These are phyloP conservation scores for Nesospiza acunhae DNA, from an alignment of 2,113 vertebrate species.

Conservation along the genomic window DNA sequence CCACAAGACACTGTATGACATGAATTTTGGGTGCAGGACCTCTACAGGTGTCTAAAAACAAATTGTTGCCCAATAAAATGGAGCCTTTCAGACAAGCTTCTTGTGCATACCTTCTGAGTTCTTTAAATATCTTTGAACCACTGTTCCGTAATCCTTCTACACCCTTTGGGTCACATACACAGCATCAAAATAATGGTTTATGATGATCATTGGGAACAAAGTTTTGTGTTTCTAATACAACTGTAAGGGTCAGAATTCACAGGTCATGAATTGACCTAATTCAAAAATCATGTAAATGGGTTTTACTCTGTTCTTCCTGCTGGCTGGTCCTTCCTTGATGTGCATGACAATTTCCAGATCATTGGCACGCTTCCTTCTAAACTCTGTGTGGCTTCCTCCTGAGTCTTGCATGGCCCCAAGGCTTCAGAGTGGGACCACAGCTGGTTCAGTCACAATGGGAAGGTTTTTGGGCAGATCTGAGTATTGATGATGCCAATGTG, in stretches of 20 bases:
- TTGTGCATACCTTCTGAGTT: not conserved
- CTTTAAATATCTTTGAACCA: not conserved
- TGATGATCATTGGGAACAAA: accelerated
- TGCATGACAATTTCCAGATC: not conserved
- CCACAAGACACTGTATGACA: slow-evolving; percentile 37
- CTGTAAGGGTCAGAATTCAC: not conserved
- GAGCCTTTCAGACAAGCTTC: not conserved
- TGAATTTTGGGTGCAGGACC: not conserved
- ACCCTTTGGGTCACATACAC: not conserved
- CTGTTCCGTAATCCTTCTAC: not conserved
- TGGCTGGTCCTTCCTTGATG: not conserved
- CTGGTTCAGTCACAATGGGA: not conserved
- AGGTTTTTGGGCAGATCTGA: not conserved
- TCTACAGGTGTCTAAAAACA: slow-evolving; percentile 17
- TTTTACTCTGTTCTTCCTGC: not conserved
- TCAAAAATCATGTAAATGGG: accelerated
- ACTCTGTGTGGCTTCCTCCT: not conserved
- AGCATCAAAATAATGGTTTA: not conserved
- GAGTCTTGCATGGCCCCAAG: not conserved
- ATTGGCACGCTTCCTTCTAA: not conserved
- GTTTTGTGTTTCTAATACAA: not conserved
- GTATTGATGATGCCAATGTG: not conserved
- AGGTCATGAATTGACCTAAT: not conserved
- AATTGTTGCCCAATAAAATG: not conserved
- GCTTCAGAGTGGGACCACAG: not conserved